Conservation (phyloP, 2,888 invertebrate genomes). For the Hermaeophaga mercurialis region DNA sequence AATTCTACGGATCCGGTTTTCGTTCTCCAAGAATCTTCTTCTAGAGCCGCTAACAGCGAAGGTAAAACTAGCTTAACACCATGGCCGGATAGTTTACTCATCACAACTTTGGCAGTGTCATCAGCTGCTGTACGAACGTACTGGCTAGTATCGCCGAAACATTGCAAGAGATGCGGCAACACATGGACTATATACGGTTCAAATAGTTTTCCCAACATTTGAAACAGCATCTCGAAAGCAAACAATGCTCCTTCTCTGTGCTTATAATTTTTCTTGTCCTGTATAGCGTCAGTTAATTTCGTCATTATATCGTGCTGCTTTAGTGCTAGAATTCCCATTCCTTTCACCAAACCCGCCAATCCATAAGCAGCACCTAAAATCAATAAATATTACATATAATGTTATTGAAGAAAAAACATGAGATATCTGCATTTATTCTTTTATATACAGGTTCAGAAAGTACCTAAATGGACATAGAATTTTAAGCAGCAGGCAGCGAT, state of each 20-base stretch:
- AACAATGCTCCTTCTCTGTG: slow-evolving; percentile 94
- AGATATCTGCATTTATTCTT: too few species aligned
- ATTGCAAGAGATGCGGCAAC: slow-evolving; percentile 89
- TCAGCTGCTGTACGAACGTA: slow-evolving; percentile 96
- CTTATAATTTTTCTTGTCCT: slow-evolving; percentile 95
- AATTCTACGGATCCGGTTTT: slow-evolving; percentile 96
- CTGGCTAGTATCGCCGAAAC: slow-evolving; percentile 95
- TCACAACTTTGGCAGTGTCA: slow-evolving; percentile 94
- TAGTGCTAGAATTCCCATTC: slow-evolving; percentile 92
- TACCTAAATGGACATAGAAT: too few species aligned
- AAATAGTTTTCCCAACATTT: slow-evolving; percentile 93
- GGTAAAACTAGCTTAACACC: slow-evolving; percentile 98
- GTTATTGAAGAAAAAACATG: too few species aligned
- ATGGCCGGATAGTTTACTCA: slow-evolving; percentile 93
- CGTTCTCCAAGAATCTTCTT: slow-evolving; percentile 99
- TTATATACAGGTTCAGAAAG: too few species aligned
- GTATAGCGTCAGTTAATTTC: slow-evolving; percentile 88
- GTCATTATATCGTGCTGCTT: slow-evolving; percentile 97
- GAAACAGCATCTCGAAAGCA: slow-evolving; percentile 96
- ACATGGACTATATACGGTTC: slow-evolving; percentile 99
- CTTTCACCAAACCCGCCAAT: slow-evolving; percentile 94
- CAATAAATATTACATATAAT: too few species aligned
- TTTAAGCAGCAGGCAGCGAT: too few species aligned
- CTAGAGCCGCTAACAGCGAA: slow-evolving; percentile 86
- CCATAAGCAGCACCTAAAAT: slow-evolving; percentile 99